Conservation (phyloP, 1,140 invertebrate species). For the Bombus huntii region DNA sequence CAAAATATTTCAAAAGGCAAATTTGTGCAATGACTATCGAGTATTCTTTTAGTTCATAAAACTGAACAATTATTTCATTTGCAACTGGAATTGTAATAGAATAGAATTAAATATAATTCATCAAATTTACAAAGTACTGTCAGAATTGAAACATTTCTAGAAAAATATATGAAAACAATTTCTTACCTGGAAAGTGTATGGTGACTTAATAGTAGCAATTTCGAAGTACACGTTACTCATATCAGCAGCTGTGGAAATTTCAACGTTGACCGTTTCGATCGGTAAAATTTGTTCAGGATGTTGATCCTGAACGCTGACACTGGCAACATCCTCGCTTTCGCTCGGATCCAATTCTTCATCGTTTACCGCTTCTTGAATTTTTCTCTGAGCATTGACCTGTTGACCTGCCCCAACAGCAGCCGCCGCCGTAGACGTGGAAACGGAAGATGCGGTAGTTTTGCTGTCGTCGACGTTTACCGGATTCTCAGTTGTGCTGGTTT, state of each 20-base stretch:
- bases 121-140: too few relatives aligned
- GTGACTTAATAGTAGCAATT: constrained; percentile 94
- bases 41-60: too few relatives aligned
- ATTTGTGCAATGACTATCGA: too few relatives aligned
- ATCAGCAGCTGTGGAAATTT: constrained; percentile 92
- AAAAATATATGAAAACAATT: background rate
- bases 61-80: too few relatives aligned
- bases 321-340: constrained; percentile 81
- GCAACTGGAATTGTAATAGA: too few relatives aligned
- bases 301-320: constrained; percentile 73
- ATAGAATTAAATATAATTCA: too few relatives aligned
- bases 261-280: constrained; percentile 91
- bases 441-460: constrained; percentile 18
- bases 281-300: constrained; percentile 80
- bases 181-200: constrained; percentile 92
- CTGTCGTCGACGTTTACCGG: constrained; percentile 52
- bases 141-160: background rate
- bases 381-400: constrained; percentile 69
- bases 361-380: constrained; percentile 57
- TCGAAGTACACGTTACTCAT: constrained; percentile 93
- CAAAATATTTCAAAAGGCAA: background rate
- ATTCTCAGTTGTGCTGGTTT: constrained; percentile 58
- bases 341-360: constrained; percentile 87
- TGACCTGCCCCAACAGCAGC: constrained; percentile 65
- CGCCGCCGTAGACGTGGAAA: constrained; percentile 70